Evolutionary conservation across 2,113 vertebrate genomes (phyloP).

Genomic region (Hemicordylus capensis): DNA sequence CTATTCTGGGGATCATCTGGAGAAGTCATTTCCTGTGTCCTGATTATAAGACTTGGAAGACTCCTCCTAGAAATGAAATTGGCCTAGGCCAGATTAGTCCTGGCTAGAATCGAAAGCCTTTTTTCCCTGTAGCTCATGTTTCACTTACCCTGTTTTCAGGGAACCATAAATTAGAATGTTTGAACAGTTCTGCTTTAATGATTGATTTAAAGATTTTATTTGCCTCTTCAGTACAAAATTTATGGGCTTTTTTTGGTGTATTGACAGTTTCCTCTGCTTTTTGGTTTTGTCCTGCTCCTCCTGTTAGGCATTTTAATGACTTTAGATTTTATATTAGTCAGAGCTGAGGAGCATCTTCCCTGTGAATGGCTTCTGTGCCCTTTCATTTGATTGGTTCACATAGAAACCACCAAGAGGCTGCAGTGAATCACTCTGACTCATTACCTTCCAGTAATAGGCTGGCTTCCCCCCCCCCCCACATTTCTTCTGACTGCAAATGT

Average conservation of each 20-base stretch:
- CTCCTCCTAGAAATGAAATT: too few relatives aligned
- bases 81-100: too few relatives aligned
- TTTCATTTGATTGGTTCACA: slow-evolving; percentile 66
- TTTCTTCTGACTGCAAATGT: slow-evolving; percentile 47
- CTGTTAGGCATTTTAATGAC: slow-evolving; percentile 32
- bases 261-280: not conserved
- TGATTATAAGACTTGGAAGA: too few relatives aligned
- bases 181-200: not conserved
- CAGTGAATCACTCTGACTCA: slow-evolving; percentile 69
- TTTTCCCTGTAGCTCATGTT: not conserved
- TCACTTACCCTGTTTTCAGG: not conserved
- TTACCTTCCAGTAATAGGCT: slow-evolving; percentile 60
- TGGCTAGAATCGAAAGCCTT: not conserved
- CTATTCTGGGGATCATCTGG: too few relatives aligned
- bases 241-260: not conserved
- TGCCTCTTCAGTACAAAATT: fast-evolving
- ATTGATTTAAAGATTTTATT: not conserved
- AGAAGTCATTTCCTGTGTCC: too few relatives aligned
- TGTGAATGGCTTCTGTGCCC: slow-evolving; percentile 58
- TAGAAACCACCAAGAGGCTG: slow-evolving; percentile 53
- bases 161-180: not conserved
- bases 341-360: slow-evolving; percentile 34
- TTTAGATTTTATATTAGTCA: slow-evolving; percentile 46
- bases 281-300: slow-evolving; percentile 13
- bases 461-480: slow-evolving; percentile 48